Evolutionary conservation across 2,888 invertebrate genomes (phyloP), one percentile per base, ranked within the genome.

Genomic region (Trichacis sp.): DNA sequence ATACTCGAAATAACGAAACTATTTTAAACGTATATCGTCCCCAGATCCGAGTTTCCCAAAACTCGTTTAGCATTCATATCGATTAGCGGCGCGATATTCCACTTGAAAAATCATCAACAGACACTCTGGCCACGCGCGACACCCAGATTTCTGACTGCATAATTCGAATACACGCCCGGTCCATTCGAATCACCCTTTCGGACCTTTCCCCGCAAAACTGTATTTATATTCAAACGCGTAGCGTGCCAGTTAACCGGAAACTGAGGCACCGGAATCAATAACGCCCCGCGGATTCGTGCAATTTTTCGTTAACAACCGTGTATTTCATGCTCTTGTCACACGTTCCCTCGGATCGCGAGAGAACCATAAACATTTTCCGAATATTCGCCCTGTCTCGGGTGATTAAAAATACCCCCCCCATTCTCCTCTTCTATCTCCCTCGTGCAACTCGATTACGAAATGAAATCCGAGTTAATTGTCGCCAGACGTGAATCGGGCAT

Each of bases 71-170:
- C 24, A 24, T 24, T 24, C 3, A 24, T 24, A 24, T 24, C 8
- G 24, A 24, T 24, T 5, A 24, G 24, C n/a, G n/a, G n/a, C n/a
- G n/a, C 24, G 24, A 24, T 33, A 33, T 33, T n/a, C 2, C 18
- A 19, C 18, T 43, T 43, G 14, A 43, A 43, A 43, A 43, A 19
- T 43, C 18, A 43, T 43, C 18, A 17, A 11, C 19, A 19, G 43
- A 19, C 8, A 43, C 17, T 17, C n/a, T 12, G 19, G n/a, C 6
- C 8, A 15, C 40, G 40, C 12, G 15, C 14, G 40, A 14, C 40
- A 15, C 15, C 14, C 40, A 40, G 12, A 40, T 40, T 40, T 15
- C 40, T 40, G 40, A 40, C 14, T 40, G 40, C n/a, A 6, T 19
- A 43, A 43, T 43, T 43, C 15, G 17, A 43, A 19, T 43, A 19